These are phyloP conservation scores for Phoenicopterus ruber DNA, from an alignment of 2,113 vertebrate genomes.

Conservation along the genomic window DNA sequence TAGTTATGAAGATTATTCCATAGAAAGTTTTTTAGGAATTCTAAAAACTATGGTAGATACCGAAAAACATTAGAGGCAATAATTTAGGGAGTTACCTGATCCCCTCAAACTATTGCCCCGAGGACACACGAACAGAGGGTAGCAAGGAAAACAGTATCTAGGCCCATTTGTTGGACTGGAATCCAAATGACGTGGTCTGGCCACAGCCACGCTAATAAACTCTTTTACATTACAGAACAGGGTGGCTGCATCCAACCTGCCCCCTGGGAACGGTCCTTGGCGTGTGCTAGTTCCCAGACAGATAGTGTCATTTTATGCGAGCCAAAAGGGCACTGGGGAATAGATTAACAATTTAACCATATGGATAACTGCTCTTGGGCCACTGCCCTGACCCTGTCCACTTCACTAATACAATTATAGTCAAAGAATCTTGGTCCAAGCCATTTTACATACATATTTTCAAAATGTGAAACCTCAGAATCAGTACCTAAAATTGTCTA, in stretches of 20 bases:
- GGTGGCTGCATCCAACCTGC: background rate
- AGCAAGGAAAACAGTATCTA: background rate
- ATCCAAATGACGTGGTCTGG: background rate
- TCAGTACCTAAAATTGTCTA: background rate
- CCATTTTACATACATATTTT: background rate
- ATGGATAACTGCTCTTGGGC: background rate
- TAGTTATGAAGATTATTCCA: background rate
- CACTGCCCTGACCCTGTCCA: background rate
- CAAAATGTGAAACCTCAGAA: background rate
- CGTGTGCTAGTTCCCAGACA: background rate
- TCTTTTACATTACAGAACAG: background rate
- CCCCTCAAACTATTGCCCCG: background rate
- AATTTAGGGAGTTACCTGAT: background rate
- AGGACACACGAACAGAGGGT: background rate
- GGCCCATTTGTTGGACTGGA: background rate
- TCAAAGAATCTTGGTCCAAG: background rate
- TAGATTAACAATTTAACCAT: background rate
- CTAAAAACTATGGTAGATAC: background rate
- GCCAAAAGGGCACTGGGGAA: conserved; percentile 2
- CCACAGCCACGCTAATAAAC: background rate
- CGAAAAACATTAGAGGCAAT: background rate
- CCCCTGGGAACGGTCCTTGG: background rate
- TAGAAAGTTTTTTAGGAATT: background rate
- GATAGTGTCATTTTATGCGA: background rate
- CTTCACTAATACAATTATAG: background rate